Conservation (phyloP, 2,113 vertebrate genomes). For the Pollachius pollachius region DNA sequence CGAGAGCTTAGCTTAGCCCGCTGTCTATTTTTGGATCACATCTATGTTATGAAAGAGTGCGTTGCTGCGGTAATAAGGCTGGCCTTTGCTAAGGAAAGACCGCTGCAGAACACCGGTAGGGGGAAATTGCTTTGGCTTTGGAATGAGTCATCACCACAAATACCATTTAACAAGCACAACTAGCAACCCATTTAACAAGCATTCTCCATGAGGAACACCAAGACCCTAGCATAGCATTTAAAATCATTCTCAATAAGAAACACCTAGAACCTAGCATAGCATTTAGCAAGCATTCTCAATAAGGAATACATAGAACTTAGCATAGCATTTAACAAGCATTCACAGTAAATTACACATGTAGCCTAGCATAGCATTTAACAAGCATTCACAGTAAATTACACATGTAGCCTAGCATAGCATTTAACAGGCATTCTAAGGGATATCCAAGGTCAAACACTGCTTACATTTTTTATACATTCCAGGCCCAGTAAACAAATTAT, state of each 20-base stretch:
- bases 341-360: background rate
- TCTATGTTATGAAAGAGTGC: slow-evolving; percentile 45
- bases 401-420: no score
- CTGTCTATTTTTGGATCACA: slow-evolving; percentile 41
- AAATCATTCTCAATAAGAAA: background rate
- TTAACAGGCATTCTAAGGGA: background rate
- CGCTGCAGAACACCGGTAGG: slow-evolving; percentile 33
- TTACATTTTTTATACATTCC: slow-evolving; percentile 21
- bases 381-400: background rate
- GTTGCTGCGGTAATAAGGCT: slow-evolving; percentile 52
- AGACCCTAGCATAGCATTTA: no score
- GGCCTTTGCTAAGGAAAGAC: slow-evolving; percentile 38
- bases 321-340: slow-evolving; percentile 8
- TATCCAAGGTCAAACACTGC: slow-evolving; percentile 26
- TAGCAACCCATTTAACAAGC: slow-evolving; percentile 27
- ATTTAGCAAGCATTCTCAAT: slow-evolving; percentile 3
- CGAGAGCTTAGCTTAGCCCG: slow-evolving; percentile 21
- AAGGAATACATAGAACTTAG: slow-evolving; percentile 18
- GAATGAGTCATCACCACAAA: slow-evolving; percentile 47
- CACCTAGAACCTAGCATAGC: no score
- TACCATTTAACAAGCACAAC: no score
- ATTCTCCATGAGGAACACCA: no score
- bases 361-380: slow-evolving; percentile 1
- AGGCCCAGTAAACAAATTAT: slow-evolving; percentile 39
- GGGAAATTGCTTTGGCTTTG: slow-evolving; percentile 30